These are phyloP conservation scores for Metacarcinus magister DNA, from an alignment of 2,888 invertebrate species.

Conservation along the genomic window DNA sequence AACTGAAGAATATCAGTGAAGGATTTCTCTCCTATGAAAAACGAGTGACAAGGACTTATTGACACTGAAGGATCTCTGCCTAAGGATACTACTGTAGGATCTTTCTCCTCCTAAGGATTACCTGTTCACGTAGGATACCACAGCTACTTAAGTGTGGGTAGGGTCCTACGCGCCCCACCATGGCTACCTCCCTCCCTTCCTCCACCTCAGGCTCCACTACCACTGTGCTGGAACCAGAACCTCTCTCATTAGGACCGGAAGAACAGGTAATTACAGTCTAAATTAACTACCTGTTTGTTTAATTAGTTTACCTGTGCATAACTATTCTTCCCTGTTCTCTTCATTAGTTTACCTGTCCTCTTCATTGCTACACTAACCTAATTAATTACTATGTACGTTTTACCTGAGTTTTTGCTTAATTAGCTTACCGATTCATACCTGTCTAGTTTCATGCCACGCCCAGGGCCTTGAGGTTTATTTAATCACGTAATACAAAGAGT, in stretches of 20 bases:
- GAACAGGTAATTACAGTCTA: background rate
- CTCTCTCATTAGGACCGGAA: slow-evolving; percentile 14
- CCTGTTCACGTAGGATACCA: background rate
- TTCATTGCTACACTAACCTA: too few relatives aligned
- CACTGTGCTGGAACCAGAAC: slow-evolving; percentile 45
- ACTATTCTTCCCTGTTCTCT: background rate
- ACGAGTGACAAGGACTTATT: too few relatives aligned
- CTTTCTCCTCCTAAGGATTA: background rate
- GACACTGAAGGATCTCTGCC: too few relatives aligned
- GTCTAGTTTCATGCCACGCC: too few relatives aligned
- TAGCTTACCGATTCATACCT: too few relatives aligned
- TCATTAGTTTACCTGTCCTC: too few relatives aligned
- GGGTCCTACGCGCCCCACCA: background rate
- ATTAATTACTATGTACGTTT: too few relatives aligned
- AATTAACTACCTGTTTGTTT: background rate
- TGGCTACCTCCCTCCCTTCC: background rate
- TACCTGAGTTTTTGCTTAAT: too few relatives aligned
- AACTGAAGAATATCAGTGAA: too few relatives aligned
- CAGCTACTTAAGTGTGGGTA: background rate
- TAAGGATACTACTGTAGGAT: too few relatives aligned
- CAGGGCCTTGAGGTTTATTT: too few relatives aligned
- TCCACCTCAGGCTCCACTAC: background rate
- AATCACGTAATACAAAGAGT: background rate
- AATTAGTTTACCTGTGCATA: background rate
- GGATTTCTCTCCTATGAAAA: too few relatives aligned